Base-by-base conservation (phyloP, 2,797 vertebrate genomes). In the Ibycter americanus region DNA sequence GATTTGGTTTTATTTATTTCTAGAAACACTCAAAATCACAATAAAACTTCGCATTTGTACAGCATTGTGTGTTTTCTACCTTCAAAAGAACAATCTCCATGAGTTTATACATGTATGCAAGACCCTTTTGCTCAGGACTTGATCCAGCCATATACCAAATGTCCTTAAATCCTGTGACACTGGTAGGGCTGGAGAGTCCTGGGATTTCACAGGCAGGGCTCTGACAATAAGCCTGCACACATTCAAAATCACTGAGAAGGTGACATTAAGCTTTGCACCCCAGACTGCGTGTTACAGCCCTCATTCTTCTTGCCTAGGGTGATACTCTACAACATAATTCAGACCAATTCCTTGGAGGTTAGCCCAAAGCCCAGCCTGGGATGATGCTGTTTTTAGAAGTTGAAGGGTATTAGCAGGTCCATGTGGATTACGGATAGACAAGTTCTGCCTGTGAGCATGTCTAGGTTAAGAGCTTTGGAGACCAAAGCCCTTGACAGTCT, bases 71-170 rank as follows among this genome's bases (percentile, higher is more conserved):
- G 26, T 34, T 89, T 80, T 54, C 49, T 83, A 5, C 58, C 71
- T 80, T 63, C 23, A 19, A 46, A 90, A 63, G 40, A 51, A 74
- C 0, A 2, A 44, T 20, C 31, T 71, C 36, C 5, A 0, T 15
- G 34, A 62, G 12, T 32, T 79, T 51, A 32, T 12, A 62, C 2
- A 1, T 3, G 2, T 2, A 23, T 0, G 0, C 9, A 77, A n/a
- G 36, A 61, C 2, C 12, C 56, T 40, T 62, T 25, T 40, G 27
- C 31, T 55, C 70, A 40, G 15, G 34, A n/a, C 13, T 14, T 17
- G 14, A 58, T 34, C 9, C 27, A 59, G 54, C 12, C 4, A 34
- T 87, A 76, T 16, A 58, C 20, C 36, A 21, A 32, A 38, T 7
- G 1, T 32, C 46, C 42, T 54, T 56, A 46, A 83, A 59, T 40